These are phyloP conservation scores for Glyphotaelius pellucidus DNA, from an alignment of 2,888 invertebrate species.

Conservation along the genomic window DNA sequence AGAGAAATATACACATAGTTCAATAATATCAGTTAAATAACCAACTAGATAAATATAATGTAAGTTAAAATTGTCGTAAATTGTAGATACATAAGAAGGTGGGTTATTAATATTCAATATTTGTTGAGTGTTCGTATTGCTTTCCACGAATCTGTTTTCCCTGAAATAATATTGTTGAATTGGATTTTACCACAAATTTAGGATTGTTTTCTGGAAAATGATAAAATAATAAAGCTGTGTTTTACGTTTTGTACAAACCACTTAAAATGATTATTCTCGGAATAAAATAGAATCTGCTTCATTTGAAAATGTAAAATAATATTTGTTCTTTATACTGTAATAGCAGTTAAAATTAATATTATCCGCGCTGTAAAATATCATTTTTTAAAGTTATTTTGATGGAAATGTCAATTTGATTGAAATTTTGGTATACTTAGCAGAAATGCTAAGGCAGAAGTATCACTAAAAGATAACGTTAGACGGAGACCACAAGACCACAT, in stretches of 20 bases:
- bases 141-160: background rate
- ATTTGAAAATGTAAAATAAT: background rate
- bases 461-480: too few relatives aligned
- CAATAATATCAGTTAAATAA: background rate
- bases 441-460: too few relatives aligned
- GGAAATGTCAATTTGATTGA: background rate
- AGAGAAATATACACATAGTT: too few relatives aligned
- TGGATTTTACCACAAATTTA: background rate
- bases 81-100: background rate
- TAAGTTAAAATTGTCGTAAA: background rate
- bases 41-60: background rate
- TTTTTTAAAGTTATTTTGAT: background rate
- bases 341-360: background rate
- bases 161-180: background rate
- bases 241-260: background rate
- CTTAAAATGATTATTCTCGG: background rate
- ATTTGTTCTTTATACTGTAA: background rate
- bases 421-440: background rate
- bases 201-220: background rate
- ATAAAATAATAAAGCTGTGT: background rate
- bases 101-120: background rate
- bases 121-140: background rate
- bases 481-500: too few relatives aligned
- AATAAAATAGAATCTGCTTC: background rate
- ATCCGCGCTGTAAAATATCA: background rate